Base-by-base conservation (phyloP, 2,113 vertebrate species). In the Formicarius rufipectus region DNA sequence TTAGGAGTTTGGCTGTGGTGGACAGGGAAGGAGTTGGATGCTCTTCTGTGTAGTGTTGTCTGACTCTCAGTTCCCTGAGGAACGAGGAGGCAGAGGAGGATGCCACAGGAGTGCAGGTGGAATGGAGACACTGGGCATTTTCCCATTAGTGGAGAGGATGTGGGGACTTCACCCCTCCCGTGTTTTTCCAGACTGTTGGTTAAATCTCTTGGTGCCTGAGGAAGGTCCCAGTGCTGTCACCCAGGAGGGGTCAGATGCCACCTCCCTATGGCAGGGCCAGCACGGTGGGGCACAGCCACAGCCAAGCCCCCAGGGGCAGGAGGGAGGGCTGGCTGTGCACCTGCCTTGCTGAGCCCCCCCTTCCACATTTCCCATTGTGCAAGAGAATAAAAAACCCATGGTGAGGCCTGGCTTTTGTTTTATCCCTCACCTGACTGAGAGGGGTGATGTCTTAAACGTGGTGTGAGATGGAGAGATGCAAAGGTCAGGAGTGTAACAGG, bases 41-140 rank as follows among this genome's bases (percentile, higher is more conserved):
- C 27, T 81, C 28, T 44, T 66, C 30, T 22, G 0, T 1, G 0
- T 18, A 20, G 42, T 0, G 0, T 8, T 37, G 49, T 40, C 20
- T 30, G 28, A 14, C 23, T n/a, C 40, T 15, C 64, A 30, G 30
- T 49, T 49, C 35, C 24, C 1, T 6, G 40, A n/a, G 28, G 45
- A 73, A 1, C 14, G 45, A 73, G 24, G 20, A 35, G 11, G 35
- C 53, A 31, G 62, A 56, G 0, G 2, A 37, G 49, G 60, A 6
- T 45, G 50, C 3, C 0, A 0, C 28, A 40, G 40, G 20, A 1
- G 0, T 21, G 69, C 13, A 39, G 79, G 33, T 60, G 78, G 63
- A 42, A 52, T 45, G 45, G 68, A 81, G 81, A 22, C 24, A 1
- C 0, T 1, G 49, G 37, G 45, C 7, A 1, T 73, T 73, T 87